These are phyloP conservation scores for Drosophila sulfurigaster DNA, from an alignment of 1,140 invertebrate species.

Conservation along the genomic window DNA sequence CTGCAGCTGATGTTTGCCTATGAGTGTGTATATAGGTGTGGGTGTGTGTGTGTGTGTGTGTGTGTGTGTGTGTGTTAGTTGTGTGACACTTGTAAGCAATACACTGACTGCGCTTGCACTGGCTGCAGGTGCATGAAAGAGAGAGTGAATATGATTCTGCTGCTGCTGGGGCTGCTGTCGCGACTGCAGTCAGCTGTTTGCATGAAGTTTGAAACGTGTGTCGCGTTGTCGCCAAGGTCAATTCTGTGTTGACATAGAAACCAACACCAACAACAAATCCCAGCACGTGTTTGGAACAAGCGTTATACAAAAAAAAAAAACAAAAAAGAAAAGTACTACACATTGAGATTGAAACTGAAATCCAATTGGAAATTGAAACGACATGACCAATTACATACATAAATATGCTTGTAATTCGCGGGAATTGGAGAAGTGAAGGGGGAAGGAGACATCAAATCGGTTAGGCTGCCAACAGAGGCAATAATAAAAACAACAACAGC, in stretches of 20 bases:
- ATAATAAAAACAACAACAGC: constrained; percentile 31
- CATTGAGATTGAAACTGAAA: constrained; percentile 65
- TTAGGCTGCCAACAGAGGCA: constrained; percentile 12
- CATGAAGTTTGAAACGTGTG: constrained; percentile 36
- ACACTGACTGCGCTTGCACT: constrained; percentile 12
- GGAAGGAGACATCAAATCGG: background rate
- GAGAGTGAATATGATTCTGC: constrained; percentile 18
- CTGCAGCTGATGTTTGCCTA: constrained; percentile 34
- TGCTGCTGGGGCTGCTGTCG: constrained; percentile 23
- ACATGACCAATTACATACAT: constrained; percentile 20
- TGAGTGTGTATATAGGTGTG: background rate
- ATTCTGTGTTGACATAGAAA: constrained; percentile 79
- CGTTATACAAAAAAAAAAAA: constrained; percentile 18
- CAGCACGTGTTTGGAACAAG: constrained; percentile 40
- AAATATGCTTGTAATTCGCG: background rate
- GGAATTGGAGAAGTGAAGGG: background rate
- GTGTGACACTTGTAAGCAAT: constrained; percentile 48
- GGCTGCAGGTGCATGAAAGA: constrained; percentile 31
- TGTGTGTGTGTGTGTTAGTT: constrained; percentile 14
- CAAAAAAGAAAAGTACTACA: constrained; percentile 11
- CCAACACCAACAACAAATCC: constrained; percentile 38
- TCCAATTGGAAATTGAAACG: constrained; percentile 59
- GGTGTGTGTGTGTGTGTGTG: constrained; percentile 12
- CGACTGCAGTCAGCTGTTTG: constrained; percentile 62
- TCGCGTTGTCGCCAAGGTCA: constrained; percentile 67